Evolutionary conservation across 2,888 invertebrate species (phyloP).

Genomic region (Masnerella sp.): DNA sequence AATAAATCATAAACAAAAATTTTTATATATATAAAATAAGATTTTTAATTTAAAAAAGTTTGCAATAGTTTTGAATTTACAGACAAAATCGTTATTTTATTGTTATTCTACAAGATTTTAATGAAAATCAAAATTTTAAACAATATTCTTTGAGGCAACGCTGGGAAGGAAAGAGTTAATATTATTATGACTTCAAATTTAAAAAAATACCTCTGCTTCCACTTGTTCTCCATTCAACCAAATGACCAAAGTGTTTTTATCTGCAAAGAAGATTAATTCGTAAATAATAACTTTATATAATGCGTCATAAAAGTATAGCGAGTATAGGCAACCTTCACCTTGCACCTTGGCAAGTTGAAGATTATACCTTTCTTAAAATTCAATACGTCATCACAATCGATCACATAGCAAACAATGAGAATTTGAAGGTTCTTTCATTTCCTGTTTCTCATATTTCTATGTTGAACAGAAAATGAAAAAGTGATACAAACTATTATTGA

Average conservation of each 20-base stretch:
- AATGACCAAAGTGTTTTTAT: slow-evolving; percentile 86
- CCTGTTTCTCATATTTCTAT: not conserved
- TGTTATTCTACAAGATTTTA: no score
- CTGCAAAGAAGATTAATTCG: slow-evolving; percentile 74
- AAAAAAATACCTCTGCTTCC: slow-evolving; percentile 83
- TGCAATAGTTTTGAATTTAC: no score
- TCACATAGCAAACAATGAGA: not conserved
- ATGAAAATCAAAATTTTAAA: no score
- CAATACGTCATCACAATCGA: slow-evolving; percentile 9
- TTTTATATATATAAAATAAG: no score
- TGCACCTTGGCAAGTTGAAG: slow-evolving; percentile 27
- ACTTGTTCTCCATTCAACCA: slow-evolving; percentile 86
- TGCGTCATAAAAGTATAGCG: slow-evolving; percentile 13
- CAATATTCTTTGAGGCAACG: no score
- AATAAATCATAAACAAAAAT: no score
- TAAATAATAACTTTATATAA: not conserved
- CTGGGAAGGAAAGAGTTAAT: no score
- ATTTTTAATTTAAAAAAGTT: no score
- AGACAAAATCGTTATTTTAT: no score
- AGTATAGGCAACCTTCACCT: slow-evolving; percentile 48
- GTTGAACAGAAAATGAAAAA: not conserved
- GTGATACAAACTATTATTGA: not conserved
- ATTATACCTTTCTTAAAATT: slow-evolving; percentile 12
- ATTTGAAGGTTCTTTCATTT: not conserved
- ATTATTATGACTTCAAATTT: no score